A percentile compares a stretch with the other conserved stretches of the same genome.
phyloP scores from a whole-genome alignment of 1,140 invertebrate species.

The Brachionus paranguensis region DNA sequence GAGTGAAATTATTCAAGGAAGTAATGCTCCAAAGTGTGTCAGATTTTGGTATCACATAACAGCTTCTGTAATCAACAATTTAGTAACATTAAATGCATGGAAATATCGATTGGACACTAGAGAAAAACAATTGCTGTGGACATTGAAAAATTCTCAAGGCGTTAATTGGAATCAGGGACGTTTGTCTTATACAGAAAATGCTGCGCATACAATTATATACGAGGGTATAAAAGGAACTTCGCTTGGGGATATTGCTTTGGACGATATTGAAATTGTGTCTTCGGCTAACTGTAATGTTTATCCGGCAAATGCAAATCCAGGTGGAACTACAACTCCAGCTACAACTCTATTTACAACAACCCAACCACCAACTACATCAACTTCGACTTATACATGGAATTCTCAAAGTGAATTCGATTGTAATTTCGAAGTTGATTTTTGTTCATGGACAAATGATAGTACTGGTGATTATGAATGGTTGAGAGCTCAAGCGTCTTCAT shows the following conservation, averaged over 20 bases:
- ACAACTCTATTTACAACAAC: constrained; percentile 4
- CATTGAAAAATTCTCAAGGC: constrained; percentile 45
- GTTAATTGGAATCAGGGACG: constrained; percentile 47
- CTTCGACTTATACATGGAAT: not conserved
- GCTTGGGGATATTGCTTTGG: constrained; percentile 48
- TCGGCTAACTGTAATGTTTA: constrained; percentile 10
- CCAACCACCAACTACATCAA: not conserved
- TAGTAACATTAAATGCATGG: constrained; percentile 43
- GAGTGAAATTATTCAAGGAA: constrained; percentile 1
- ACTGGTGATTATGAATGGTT: constrained; percentile 44
- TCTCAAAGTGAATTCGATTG: constrained; percentile 44
- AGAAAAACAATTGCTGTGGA: constrained; percentile 42
- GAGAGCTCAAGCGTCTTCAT: not conserved
- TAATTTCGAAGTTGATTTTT: constrained; percentile 46
- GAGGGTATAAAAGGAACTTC: constrained; percentile 46
- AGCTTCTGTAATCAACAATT: constrained; percentile 56
- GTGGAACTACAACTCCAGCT: not conserved
- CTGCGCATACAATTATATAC: constrained; percentile 43
- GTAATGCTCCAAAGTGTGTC: constrained; percentile 17
- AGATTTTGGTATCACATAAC: constrained; percentile 43
- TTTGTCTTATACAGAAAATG: constrained; percentile 41
- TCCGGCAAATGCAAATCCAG: not conserved
- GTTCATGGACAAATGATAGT: constrained; percentile 45
- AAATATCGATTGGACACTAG: not conserved
- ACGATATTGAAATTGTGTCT: constrained; percentile 45